phyloP scores from a whole-genome alignment of 2,113 vertebrate species.

The Albula glossodonta region DNA sequence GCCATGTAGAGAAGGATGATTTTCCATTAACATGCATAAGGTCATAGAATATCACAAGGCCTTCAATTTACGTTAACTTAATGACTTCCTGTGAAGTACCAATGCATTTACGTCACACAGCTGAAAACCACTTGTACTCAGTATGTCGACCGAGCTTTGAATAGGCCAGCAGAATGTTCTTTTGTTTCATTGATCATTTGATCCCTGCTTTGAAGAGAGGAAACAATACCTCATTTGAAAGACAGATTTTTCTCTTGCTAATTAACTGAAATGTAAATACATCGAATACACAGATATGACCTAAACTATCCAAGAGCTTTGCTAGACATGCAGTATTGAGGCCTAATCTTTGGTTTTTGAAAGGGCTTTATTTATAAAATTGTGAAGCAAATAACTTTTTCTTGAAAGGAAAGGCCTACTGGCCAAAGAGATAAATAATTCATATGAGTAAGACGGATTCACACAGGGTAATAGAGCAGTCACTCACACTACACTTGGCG shows the following conservation, averaged over 20 bases:
- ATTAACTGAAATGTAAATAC: conserved; percentile 7
- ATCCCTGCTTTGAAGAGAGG: background rate
- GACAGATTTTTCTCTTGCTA: background rate
- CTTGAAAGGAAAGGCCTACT: background rate
- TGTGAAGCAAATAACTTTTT: background rate
- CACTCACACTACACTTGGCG: background rate
- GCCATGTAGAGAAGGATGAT: background rate
- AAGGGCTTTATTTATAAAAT: background rate
- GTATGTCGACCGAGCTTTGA: background rate
- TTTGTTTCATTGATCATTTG: background rate
- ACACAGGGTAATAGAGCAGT: background rate
- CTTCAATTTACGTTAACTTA: background rate
- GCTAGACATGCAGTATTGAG: background rate
- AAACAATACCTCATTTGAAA: background rate
- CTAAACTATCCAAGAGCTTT: background rate
- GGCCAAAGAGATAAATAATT: background rate
- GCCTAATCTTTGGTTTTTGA: background rate
- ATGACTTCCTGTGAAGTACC: too few species aligned
- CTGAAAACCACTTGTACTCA: background rate
- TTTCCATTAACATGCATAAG: background rate
- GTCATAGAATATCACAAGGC: background rate
- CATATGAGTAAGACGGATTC: background rate
- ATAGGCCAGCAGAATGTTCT: background rate
- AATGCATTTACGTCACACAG: background rate
- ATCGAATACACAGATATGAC: background rate